Conservation (phyloP, 2,113 vertebrate genomes). For the Eidolon helvum region DNA sequence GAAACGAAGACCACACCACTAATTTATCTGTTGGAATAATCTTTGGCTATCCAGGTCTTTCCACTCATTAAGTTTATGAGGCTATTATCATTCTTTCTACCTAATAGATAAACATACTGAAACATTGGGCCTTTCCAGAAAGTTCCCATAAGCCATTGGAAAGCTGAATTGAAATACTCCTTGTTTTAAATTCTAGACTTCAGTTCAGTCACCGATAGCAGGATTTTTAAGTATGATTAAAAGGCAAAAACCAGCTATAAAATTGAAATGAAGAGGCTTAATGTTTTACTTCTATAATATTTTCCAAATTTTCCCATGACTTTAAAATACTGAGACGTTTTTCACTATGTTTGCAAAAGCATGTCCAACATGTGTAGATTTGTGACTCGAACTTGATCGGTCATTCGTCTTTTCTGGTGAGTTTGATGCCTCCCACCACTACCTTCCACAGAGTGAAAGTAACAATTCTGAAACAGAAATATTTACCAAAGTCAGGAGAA, state of each 20-base stretch:
- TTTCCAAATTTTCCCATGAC: not conserved
- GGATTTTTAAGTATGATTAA: conserved; percentile 29
- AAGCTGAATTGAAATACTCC: not conserved
- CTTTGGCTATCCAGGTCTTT: conserved; percentile 7
- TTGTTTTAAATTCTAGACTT: conserved; percentile 10
- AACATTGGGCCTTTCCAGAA: conserved; percentile 38
- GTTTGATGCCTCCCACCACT: not conserved
- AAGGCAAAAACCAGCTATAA: not conserved
- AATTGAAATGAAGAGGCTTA: conserved; percentile 7
- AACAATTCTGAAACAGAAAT: not conserved
- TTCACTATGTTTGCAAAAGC: not conserved
- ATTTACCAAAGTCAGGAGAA: conserved; percentile 29
- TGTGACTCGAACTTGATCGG: not conserved
- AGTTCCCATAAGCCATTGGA: conserved; percentile 3
- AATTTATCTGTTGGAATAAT: conserved; percentile 50
- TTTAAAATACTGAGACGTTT: not conserved
- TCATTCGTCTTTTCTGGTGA: not conserved
- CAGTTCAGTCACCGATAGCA: not conserved
- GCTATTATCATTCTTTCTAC: conserved; percentile 46
- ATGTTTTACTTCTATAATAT: conserved; percentile 32
- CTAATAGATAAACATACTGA: conserved; percentile 21
- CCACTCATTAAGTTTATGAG: conserved; percentile 40
- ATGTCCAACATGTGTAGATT: not conserved
- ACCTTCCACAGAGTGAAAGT: not conserved
- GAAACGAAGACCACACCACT: not conserved